phyloP scores from a whole-genome alignment of 2,797 vertebrate genomes.

The Notolepis coatsorum region DNA sequence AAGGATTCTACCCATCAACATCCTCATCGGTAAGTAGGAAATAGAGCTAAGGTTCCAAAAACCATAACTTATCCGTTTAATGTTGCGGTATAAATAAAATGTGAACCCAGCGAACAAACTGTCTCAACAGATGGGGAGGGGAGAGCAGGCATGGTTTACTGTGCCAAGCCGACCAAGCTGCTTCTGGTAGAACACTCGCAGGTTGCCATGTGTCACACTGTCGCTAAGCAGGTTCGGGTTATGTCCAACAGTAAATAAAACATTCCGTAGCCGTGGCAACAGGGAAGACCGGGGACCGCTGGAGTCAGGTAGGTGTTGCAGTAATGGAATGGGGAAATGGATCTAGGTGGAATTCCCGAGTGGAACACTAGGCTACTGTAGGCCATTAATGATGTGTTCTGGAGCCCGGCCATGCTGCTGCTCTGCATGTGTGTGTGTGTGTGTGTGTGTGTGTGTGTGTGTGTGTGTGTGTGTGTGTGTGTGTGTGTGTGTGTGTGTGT shows the following conservation, averaged over 20 bases:
- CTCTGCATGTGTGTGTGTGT: background rate
- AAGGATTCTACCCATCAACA: no score
- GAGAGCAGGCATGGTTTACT: background rate
- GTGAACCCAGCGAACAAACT: slow-evolving; percentile 31
- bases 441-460: background rate
- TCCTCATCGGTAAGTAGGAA: no score
- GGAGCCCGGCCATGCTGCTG: no score
- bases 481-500: background rate
- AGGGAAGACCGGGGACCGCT: slow-evolving; percentile 24
- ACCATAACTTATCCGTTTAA: no score
- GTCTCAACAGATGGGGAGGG: slow-evolving; percentile 14
- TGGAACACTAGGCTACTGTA: slow-evolving; percentile 12
- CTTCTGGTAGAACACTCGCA: slow-evolving; percentile 50
- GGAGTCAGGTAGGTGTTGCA: slow-evolving; percentile 42
- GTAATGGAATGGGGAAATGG: slow-evolving; percentile 51
- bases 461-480: background rate
- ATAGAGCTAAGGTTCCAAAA: background rate
- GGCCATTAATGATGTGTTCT: slow-evolving; percentile 1
- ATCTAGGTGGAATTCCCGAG: slow-evolving; percentile 46
- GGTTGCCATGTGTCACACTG: slow-evolving; percentile 35
- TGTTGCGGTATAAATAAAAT: slow-evolving; percentile 17
- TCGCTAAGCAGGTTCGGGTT: slow-evolving; percentile 25
- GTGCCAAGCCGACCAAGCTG: slow-evolving; percentile 7
- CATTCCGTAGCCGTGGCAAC: slow-evolving; percentile 56
- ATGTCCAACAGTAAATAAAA: slow-evolving; percentile 52